These are phyloP conservation scores for Mus minutoides DNA, from an alignment of 2,797 vertebrate species.

Conservation along the genomic window DNA sequence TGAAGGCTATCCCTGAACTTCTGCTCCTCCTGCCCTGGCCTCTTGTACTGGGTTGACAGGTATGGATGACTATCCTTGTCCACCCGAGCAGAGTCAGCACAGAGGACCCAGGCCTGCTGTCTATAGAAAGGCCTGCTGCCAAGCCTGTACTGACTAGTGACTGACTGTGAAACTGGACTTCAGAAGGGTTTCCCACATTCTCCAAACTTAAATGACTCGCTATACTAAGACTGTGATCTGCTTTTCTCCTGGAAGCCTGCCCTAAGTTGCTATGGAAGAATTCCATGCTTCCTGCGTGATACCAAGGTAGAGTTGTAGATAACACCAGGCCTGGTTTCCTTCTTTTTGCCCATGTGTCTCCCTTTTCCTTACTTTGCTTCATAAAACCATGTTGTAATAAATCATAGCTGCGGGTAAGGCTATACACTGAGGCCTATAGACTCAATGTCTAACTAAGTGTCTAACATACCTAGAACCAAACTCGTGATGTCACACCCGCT, in stretches of 20 bases:
- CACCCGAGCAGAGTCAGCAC: too few species aligned
- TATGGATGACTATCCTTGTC: neutral
- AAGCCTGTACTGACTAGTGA: neutral
- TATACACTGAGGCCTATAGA: neutral
- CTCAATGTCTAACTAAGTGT: neutral
- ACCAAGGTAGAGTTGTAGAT: neutral
- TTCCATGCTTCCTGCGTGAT: too few species aligned
- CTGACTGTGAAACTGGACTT: neutral
- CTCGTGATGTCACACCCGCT: neutral
- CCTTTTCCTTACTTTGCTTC: neutral
- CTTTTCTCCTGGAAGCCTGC: neutral
- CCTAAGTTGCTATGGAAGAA: neutral
- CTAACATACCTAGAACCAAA: neutral
- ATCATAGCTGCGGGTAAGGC: neutral
- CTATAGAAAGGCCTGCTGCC: neutral
- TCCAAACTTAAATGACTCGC: neutral
- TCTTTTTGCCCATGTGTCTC: neutral
- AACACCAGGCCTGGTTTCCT: neutral
- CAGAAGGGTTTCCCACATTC: too few species aligned
- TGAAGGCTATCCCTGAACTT: neutral
- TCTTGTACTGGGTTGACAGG: neutral
- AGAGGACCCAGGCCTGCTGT: too few species aligned
- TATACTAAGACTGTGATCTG: neutral
- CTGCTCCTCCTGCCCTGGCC: neutral
- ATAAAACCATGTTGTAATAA: neutral